A percentile compares a stretch with the other conserved stretches of the same genome.
Evolutionary conservation across 2,797 vertebrate species (phyloP).

Genomic region (Hyperoplus lanceolatus): DNA sequence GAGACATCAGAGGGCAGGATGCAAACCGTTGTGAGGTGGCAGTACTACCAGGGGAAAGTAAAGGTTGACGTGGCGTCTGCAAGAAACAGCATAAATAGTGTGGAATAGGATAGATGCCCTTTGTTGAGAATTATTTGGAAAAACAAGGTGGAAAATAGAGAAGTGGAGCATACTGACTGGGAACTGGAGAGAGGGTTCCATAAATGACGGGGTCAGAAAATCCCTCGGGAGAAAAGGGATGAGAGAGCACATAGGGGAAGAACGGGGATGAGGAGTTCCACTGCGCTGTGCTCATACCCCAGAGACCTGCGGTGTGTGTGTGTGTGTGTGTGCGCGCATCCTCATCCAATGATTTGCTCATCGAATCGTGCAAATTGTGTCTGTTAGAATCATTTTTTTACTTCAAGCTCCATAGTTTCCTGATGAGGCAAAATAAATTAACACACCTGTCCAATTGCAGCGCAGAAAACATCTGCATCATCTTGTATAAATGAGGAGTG

Average conservation of each 20-base stretch:
- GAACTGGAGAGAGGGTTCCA: constrained; percentile 37
- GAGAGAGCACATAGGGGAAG: constrained; percentile 40
- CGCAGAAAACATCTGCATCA: constrained; percentile 19
- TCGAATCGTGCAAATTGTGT: not conserved
- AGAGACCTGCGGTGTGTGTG: constrained; percentile 21
- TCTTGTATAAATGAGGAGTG: constrained; percentile 20
- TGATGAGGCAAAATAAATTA: constrained; percentile 37
- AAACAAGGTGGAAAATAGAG: constrained; percentile 36
- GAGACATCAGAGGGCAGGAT: constrained; percentile 61
- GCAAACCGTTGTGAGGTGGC: constrained; percentile 62
- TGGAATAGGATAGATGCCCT: constrained; percentile 20
- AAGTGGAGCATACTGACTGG: constrained; percentile 44
- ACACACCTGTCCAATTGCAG: constrained; percentile 20
- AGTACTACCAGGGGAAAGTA: constrained; percentile 62
- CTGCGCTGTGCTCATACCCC: constrained; percentile 34
- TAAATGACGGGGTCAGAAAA: constrained; percentile 55
- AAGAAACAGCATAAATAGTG: constrained; percentile 14
- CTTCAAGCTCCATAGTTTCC: constrained; percentile 14
- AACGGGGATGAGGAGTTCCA: constrained; percentile 65
- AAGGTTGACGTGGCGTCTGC: constrained; percentile 29
- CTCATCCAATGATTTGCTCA: constrained; percentile 12
- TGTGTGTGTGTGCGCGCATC: constrained; percentile 2
- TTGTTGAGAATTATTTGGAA: constrained; percentile 41
- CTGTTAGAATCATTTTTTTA: constrained; percentile 4
- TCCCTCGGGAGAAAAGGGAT: constrained; percentile 50